Base-by-base conservation (phyloP, 1,140 invertebrate genomes). In the Drosophila mayri region DNA sequence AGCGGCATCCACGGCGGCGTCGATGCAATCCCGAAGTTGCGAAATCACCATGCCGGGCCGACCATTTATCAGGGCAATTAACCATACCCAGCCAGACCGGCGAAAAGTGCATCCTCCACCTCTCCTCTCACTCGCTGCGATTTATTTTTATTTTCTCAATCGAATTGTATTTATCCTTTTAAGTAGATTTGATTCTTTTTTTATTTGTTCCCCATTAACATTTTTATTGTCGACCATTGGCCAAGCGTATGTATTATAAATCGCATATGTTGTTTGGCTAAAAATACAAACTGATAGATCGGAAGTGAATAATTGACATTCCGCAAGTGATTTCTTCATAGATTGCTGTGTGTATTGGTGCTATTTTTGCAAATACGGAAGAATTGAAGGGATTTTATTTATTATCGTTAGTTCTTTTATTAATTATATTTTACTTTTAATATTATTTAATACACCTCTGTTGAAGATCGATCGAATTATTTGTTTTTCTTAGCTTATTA, bases 31-130 rank as follows among this genome's bases (percentile, higher is more conserved):
- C 57, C 64, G 85, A 88, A 90, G 81, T 90, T 90, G 66, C 71
- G 74, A 90, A 81, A 90, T 81, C 74, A 49, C 61, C 85, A 63
- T 67, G 52, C 18, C 49, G 30, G 18, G 49, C 61, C 65, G 63
- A 61, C 59, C 70, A 88, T 90, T 90, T 88, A 74, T 81, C 85
- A 90, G 73, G 57, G 78, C 81, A 79, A 74, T 88, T 84, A 71
- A 86, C 84, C 73, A 81, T 66, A 81, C 67, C 68, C 85, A 79
- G 81, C 59, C 50, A 85, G 55, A 40, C 43, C 66, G 50, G 55
- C 20, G 16, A 11, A 62, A 43, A 62, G 59, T 64, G 54, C 28
- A 30, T 30, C 47, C 37, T 32, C 41, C 14, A 55, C 11, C 2
- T 22, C 50, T 37, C 50, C 32, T 37, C 50, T 22, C 43, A 30